Evolutionary conservation across 2,797 vertebrate species (phyloP).

Genomic region (Peromyscus attwateri): DNA sequence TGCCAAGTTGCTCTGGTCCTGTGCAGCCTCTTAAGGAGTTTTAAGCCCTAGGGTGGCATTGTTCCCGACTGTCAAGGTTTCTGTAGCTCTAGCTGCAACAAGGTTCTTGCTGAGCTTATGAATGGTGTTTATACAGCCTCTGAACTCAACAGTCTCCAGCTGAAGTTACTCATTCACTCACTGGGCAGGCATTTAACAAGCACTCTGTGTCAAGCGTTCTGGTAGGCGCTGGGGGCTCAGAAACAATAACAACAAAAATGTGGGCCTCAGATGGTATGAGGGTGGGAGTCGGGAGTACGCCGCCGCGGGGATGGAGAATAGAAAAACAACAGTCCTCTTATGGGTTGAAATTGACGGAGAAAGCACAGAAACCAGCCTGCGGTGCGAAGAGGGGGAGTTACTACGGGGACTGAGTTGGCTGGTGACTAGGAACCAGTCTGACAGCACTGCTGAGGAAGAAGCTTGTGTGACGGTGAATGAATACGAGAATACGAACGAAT

Average conservation of each 20-base stretch:
- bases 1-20: not conserved
- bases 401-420: not conserved
- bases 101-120: constrained; percentile 45
- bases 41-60: not conserved
- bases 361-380: not conserved
- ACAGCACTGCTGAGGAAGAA: not conserved
- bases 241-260: constrained; percentile 25
- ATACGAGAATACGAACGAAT: not conserved
- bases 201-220: constrained; percentile 44
- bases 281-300: not conserved
- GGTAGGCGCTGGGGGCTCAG: not conserved
- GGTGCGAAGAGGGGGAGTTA: not conserved
- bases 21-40: not conserved
- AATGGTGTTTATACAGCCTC: constrained; percentile 28
- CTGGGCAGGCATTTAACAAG: constrained; percentile 14
- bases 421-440: not conserved
- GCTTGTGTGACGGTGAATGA: not conserved
- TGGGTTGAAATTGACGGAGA: not conserved
- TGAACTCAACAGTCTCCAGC: constrained; percentile 40
- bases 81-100: constrained; percentile 19
- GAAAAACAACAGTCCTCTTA: constrained; percentile 32
- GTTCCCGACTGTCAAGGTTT: constrained; percentile 10
- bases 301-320: not conserved
- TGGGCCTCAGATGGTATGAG: not conserved
- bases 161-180: constrained; percentile 57